Conservation (phyloP, 2,113 vertebrate species). For the Myotis yumanensis region DNA sequence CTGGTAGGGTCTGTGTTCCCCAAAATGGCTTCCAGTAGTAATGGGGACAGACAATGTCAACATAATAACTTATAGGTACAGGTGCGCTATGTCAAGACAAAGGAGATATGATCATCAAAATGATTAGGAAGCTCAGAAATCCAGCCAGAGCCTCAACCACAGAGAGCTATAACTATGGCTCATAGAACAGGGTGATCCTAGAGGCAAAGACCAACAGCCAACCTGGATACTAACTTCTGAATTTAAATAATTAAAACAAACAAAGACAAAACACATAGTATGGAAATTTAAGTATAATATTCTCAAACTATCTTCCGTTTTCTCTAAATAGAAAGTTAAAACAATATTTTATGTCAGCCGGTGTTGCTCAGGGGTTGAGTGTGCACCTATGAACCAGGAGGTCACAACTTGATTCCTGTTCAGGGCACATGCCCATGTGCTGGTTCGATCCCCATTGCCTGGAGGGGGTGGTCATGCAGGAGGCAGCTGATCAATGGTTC, state of each 20-base stretch:
- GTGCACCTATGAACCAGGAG: too few species aligned
- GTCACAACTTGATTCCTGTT: too few species aligned
- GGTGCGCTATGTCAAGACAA: background rate
- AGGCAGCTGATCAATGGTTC: too few species aligned
- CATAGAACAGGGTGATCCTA: accelerated
- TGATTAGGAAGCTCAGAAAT: background rate
- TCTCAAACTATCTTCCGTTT: too few species aligned
- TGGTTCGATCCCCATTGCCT: too few species aligned
- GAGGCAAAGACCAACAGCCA: background rate
- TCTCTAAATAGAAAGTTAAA: background rate
- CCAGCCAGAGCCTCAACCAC: background rate
- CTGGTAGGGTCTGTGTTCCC: accelerated
- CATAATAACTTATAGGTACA: too few species aligned
- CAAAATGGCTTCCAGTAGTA: too few species aligned
- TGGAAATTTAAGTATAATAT: background rate
- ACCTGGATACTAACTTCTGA: accelerated
- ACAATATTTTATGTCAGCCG: background rate
- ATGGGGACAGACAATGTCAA: too few species aligned
- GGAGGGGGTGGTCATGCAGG: too few species aligned
- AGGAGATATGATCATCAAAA: background rate
- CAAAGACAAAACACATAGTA: background rate
- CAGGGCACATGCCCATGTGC: too few species aligned
- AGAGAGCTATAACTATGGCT: background rate
- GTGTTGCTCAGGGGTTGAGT: too few species aligned
- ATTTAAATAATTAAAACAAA: background rate